Conservation (phyloP, 1,140 invertebrate species). For the Oreohelix idahoensis region DNA sequence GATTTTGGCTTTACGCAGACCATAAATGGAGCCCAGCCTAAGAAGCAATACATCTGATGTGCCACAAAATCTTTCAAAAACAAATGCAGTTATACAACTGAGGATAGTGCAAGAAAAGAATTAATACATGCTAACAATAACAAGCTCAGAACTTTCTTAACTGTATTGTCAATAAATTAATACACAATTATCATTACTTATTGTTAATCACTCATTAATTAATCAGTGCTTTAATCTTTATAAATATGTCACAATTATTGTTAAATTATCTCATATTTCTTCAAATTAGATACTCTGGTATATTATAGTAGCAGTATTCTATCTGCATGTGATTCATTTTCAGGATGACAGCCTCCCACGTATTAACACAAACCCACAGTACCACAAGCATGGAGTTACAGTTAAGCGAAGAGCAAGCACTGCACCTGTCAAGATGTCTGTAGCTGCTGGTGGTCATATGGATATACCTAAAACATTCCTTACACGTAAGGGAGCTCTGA, state of each 20-base stretch:
- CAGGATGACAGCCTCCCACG: slow-evolving; percentile 25
- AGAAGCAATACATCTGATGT: no score
- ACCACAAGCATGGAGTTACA: slow-evolving; percentile 64
- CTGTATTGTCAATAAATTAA: no score
- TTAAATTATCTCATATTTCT: background rate
- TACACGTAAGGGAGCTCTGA: slow-evolving; percentile 65
- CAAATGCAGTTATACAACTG: no score
- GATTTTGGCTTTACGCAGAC: no score
- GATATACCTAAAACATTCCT: slow-evolving; percentile 64
- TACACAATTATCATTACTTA: no score
- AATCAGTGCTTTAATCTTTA: no score
- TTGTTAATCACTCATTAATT: no score
- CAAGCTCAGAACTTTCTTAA: no score
- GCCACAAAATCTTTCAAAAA: no score
- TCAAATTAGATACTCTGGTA: background rate
- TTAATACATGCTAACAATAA: no score
- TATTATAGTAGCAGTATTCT: background rate
- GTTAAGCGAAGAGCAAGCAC: slow-evolving; percentile 42
- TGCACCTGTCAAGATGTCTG: background rate
- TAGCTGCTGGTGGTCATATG: slow-evolving; percentile 49
- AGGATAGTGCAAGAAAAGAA: no score
- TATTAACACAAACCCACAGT: slow-evolving; percentile 26
- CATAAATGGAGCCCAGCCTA: no score
- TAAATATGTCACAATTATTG: background rate
- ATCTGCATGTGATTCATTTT: background rate